Evolutionary conservation across 2,113 vertebrate species (phyloP), one percentile per base, ranked within the genome.

Genomic region (Rhabdomys dilectus): DNA sequence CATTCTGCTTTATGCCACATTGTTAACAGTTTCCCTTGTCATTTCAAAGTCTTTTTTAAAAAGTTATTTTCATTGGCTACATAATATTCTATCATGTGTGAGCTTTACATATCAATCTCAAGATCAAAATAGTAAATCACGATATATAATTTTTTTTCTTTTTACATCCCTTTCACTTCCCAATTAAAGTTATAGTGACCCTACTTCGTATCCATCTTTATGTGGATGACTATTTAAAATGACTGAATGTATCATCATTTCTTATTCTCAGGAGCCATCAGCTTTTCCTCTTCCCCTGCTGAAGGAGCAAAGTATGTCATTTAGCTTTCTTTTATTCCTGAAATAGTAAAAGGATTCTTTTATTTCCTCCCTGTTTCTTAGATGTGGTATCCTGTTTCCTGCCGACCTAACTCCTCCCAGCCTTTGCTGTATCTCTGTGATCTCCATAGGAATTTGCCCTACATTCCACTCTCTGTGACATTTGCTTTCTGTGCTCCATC

Each of bases 381-480:
- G 88, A 98, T 96, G 89, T 96, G 82, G 97, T 93, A 86, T 98
- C 96, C 96, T 97, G 95, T 96, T 96, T 97, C 98, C 96, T 91
- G 93, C 97, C 90, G 97, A 91, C 93, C 89, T 96, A 95, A 85
- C 96, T 96, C 96, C 96, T 96, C 92, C 87, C 91, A 96, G 95
- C 95, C 91, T 96, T 97, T 96, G 96, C 94, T 96, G 17, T 95
- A 97, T 95, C 89, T 96, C 86, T 98, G 60, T 98, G 97, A 97
- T 98, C 96, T 97, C 95, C 77, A 94, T 87, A 31, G 96, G 93
- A 98, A 95, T 92, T 91, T 97, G 98, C 96, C 98, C 98, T 97
- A 97, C 89, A 97, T 97, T 97, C 96, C 58, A 90, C 77, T 89
- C 95, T 91, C 89, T 68, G 64, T 94, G 94, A 86, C 87, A 91